Evolutionary conservation across 2,797 vertebrate genomes (phyloP).

Genomic region (Philypnodon macrostomus): DNA sequence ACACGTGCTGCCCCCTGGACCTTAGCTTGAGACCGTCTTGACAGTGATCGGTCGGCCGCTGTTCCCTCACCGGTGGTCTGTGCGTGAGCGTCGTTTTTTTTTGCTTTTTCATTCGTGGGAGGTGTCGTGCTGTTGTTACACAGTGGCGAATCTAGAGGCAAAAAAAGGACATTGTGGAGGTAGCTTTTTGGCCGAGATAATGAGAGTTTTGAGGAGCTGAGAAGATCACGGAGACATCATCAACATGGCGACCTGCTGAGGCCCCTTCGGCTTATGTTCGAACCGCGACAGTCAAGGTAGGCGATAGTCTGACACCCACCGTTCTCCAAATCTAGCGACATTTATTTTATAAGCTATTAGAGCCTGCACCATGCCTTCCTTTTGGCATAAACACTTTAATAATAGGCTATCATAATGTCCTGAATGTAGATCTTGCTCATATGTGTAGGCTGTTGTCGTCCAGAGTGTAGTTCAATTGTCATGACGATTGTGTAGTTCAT

Average conservation of each 20-base stretch:
- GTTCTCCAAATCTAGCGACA: too few relatives aligned
- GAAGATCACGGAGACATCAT: constrained; percentile 36
- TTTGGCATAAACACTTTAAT: too few relatives aligned
- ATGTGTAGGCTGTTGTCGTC: not conserved
- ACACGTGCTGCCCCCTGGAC: constrained; percentile 13
- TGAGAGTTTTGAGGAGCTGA: constrained; percentile 15
- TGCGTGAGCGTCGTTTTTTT: not conserved
- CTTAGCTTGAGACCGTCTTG: constrained; percentile 15
- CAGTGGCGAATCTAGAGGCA: not conserved
- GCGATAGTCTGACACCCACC: too few relatives aligned
- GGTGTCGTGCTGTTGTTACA: constrained; percentile 10
- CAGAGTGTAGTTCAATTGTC: not conserved
- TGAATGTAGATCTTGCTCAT: not conserved
- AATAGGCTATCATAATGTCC: too few relatives aligned
- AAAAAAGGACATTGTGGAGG: constrained; percentile 2
- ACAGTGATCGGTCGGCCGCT: constrained; percentile 5
- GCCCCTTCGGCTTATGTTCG: constrained; percentile 36
- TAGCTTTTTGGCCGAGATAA: not conserved
- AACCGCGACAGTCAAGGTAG: constrained; percentile 60
- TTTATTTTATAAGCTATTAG: too few relatives aligned
- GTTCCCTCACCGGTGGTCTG: constrained; percentile 3
- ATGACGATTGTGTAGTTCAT: not conserved
- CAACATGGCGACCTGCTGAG: constrained; percentile 70
- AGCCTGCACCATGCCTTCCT: too few relatives aligned
- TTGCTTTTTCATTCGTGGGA: not conserved